Evolutionary conservation across 1,140 invertebrate genomes (phyloP), one percentile per base, ranked within the genome.

Genomic region (Apis cerana): DNA sequence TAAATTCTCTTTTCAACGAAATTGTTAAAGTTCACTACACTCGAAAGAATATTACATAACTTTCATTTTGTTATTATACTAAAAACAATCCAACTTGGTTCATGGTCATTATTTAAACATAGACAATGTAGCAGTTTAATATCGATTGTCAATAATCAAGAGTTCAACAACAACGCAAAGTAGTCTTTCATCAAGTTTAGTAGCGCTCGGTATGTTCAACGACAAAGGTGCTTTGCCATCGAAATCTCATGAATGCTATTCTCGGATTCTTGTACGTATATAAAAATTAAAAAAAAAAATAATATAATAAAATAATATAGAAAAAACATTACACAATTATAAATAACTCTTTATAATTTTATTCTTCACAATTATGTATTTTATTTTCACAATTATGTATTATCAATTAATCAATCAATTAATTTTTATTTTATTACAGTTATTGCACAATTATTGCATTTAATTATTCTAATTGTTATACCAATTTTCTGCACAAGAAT

Each of bases 71-170:
- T 9, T 68, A 10, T 43, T 43, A 50, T 61, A 48, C 27, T 61
- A 86, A 89, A 91, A 88, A 87, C 75, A 83, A 79, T 83, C 82
- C 83, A 83, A 91, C 89, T 86, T 70, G 50, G 75, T 90, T 84
- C 87, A 93, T 80, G 89, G 84, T 90, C 86, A n/a, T 77, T 75
- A 80, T 61, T 84, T 74, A 59, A 71, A 80, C 67, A 80, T 86
- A 87, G 83, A 71, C 67, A 23, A 33, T 52, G 50, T 61, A 54
- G 76, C 13, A 80, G 72, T 78, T 50, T 72, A 62, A 76, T 93
- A 94, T 94, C 85, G 93, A 93, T 94, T 93, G 91, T 93, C 91
- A 92, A 93, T 93, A 94, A 92, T 93, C 92, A 92, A 91, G 88
- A 82, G 87, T 88, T 90, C 85, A 90, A 90, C 90, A 88, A 90